A percentile compares a stretch with the other conserved stretches of the same genome.
phyloP scores from a whole-genome alignment of 2,113 vertebrate species.

The Tragelaphus scriptus region DNA sequence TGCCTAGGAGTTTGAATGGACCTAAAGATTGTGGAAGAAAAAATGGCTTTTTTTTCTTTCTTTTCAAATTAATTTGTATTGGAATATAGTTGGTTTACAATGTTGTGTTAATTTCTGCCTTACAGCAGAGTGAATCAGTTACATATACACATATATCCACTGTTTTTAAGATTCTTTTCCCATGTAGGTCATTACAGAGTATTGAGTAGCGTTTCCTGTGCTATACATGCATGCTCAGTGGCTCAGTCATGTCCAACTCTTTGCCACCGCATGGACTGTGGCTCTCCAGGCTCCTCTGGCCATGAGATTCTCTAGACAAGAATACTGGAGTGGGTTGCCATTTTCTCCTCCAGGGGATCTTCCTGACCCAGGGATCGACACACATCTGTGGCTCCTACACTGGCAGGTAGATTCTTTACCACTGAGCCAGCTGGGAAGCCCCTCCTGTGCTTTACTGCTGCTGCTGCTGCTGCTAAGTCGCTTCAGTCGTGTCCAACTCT shows the following conservation, averaged over 20 bases:
- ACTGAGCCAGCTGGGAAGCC: not conserved
- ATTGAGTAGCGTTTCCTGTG: not conserved
- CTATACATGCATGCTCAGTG: not conserved
- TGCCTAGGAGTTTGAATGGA: not conserved
- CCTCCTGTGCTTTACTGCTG: not conserved
- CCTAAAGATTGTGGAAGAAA: not conserved
- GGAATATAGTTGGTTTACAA: not conserved
- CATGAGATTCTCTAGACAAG: not conserved
- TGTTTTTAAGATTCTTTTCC: not conserved
- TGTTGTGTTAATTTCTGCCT: not conserved
- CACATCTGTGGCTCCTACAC: not conserved
- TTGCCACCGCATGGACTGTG: not conserved
- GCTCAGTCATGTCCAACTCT: not conserved
- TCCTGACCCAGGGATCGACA: not conserved
- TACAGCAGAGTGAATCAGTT: not conserved
- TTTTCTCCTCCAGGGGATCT: not conserved
- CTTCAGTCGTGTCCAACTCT: no score
- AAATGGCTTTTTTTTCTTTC: not conserved
- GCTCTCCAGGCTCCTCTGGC: not conserved
- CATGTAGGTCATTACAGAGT: not conserved
- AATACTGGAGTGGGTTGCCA: not conserved
- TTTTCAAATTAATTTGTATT: not conserved
- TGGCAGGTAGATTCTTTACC: not conserved
- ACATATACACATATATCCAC: not conserved
- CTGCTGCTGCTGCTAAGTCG: no score